Base-by-base conservation (phyloP, 2,797 vertebrate species). In the Pipistrellus nathusii region DNA sequence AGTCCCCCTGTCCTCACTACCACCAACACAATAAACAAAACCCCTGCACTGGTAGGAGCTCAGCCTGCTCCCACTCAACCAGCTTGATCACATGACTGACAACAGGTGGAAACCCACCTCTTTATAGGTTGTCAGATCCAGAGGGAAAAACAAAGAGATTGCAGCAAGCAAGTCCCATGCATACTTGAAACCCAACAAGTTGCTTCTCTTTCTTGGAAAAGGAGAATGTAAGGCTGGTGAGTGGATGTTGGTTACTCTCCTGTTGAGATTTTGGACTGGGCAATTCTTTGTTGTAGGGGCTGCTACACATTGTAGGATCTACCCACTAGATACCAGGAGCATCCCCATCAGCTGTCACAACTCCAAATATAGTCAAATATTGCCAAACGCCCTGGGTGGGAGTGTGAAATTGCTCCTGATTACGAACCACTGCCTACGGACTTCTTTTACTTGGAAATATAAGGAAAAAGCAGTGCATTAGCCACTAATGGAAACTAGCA, bases 21-120 rank as follows among this genome's bases (percentile, higher is more conserved):
- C 83, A 95, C 89, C 77, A 78, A 97, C 73, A 96, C 94, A 95
- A 95, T 92, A 95, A 97, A 97, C 96, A 95, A 94, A 91, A 32
- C 64, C 71, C 81, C 81, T 64, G 14, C 64, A 41, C 69, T 88
- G 46, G 69, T 86, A 81, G 75, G 69, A 76, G 59, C 53, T 76
- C 69, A 68, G 71, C 66, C 77, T 53, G 55, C 78, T 64, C 11
- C 77, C 27, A 44, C 85, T 64, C 9, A 9, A 78, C 69, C 69
- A 87, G 51, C 77, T 80, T 87, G 73, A 94, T 94, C 94, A 69
- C 85, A n/a, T 93, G 95, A 53, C 93, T 76, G 90, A 89, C 59
- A 72, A 92, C 90, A 82, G 66, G 91, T 88, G 88, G 55, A 57
- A 95, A 85, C 73, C 96, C 85, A 92, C 46, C 84, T 93, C 92